These are phyloP conservation scores for Euzetes globulus DNA, from an alignment of 2,888 invertebrate species.

Conservation along the genomic window DNA sequence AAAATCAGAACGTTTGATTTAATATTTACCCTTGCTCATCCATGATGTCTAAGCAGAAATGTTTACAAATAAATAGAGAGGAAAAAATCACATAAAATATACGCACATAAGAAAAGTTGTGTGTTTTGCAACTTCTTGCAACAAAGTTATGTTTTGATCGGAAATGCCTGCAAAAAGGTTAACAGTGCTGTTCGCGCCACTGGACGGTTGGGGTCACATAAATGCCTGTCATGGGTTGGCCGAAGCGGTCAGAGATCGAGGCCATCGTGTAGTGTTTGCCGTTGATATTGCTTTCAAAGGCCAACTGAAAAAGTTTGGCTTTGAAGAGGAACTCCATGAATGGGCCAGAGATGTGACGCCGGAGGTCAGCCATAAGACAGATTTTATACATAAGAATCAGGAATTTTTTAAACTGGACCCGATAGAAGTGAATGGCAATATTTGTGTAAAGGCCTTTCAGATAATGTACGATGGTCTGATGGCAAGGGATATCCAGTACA, in stretches of 20 bases:
- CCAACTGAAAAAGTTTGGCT: neutral
- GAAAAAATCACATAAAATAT: too few species aligned
- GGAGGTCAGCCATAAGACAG: neutral
- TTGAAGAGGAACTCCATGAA: conserved; percentile 17
- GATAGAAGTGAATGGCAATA: neutral
- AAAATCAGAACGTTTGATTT: too few species aligned
- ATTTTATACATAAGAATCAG: neutral
- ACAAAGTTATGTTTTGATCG: too few species aligned
- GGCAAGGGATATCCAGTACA: neutral
- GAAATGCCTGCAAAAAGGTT: neutral
- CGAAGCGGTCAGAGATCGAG: neutral
- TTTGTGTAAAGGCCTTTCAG: neutral
- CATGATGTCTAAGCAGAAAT: too few species aligned
- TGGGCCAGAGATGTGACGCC: neutral
- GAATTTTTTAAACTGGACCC: neutral
- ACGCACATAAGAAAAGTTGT: too few species aligned
- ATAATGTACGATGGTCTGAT: neutral
- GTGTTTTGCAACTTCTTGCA: too few species aligned
- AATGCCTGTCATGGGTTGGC: conserved; percentile 24
- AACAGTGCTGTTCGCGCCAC: conserved; percentile 25
- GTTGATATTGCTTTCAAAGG: conserved; percentile 1
- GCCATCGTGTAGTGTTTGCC: conserved; percentile 24
- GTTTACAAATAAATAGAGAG: too few species aligned
- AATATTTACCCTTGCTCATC: too few species aligned
- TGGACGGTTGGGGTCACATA: conserved; percentile 26